phyloP scores from a whole-genome alignment of 2,113 vertebrate species.

The Junco hyemalis region DNA sequence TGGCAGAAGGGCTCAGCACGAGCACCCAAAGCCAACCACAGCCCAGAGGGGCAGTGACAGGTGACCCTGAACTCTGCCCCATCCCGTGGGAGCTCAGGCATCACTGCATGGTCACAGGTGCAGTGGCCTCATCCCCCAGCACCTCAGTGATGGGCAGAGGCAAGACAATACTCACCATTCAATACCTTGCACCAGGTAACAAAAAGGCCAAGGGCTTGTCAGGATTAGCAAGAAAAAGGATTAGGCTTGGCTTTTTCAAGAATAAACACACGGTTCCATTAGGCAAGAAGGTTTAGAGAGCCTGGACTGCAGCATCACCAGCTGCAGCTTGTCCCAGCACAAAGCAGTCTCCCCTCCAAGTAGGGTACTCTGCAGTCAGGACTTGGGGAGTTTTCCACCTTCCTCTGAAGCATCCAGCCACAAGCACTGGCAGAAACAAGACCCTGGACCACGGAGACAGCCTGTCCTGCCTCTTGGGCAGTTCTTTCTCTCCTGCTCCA shows the following conservation, averaged over 20 bases:
- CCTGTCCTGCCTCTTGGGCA: neutral
- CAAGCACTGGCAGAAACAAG: slow-evolving; percentile 54
- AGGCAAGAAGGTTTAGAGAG: neutral
- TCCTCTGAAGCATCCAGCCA: slow-evolving; percentile 64
- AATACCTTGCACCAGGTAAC: neutral
- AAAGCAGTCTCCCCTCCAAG: neutral
- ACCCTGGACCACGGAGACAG: neutral
- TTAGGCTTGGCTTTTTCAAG: neutral
- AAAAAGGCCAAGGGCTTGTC: neutral
- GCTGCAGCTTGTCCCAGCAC: neutral
- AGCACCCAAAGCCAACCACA: neutral
- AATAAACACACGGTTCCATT: neutral
- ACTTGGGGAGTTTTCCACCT: slow-evolving; percentile 25
- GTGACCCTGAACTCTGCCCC: neutral
- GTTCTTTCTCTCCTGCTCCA: neutral
- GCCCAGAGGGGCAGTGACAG: fast-evolving
- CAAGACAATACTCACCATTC: neutral
- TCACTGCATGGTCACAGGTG: fast-evolving
- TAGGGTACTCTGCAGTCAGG: neutral
- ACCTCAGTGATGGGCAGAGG: neutral
- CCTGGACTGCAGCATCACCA: neutral
- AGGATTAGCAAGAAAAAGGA: neutral
- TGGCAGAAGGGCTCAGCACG: fast-evolving
- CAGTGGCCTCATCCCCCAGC: neutral
- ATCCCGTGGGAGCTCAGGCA: fast-evolving